Base-by-base conservation (phyloP, 1,140 invertebrate genomes). In the Drosophila grimshawi region DNA sequence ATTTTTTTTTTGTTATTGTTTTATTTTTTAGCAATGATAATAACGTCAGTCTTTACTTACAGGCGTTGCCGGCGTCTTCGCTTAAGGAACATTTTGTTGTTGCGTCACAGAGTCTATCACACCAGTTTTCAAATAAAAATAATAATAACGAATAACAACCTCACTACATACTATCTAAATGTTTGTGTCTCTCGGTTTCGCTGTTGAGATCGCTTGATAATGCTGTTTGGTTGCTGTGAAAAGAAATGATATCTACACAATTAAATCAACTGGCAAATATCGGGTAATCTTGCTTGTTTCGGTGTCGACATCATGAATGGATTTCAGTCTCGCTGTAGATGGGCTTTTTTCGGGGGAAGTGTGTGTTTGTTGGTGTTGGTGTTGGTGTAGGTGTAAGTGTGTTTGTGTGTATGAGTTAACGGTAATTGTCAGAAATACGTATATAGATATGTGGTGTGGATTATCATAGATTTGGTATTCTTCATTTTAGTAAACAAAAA, bases 191-290 rank as follows among this genome's bases (percentile, higher is more conserved):
- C 65, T 82, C 65, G 70, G 62, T 76, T 60, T 73, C 65, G 76
- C 45, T 64, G 64, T 32, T 67, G 83, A 69, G 65, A 80, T 74
- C 80, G 73, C 46, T 57, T 75, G 53, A 52, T 45, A 59, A 48
- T 67, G 61, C 37, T 82, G 64, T 6, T 51, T 74, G 67, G 61
- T 81, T 86, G 85, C 83, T 88, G 83, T 88, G 83, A 56, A 79
- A 88, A 88, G 68, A 88, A 64, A 88, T 75, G 27, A 70, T 88
- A 80, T 89, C 83, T 88, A 88, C 83, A 80, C 76, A 80, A 88
- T 88, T 89, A 88, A 86, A 86, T 68, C 52, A 81, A 69, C 69
- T 70, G 81, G 32, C 51, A 62, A 61, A 33, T 29, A 52, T 39
- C 37, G 39, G 45, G 48, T 64, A 60, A 32, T 30, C 45, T 37